phyloP scores from a whole-genome alignment of 2,113 vertebrate species.

The Actenoides lindsayi region DNA sequence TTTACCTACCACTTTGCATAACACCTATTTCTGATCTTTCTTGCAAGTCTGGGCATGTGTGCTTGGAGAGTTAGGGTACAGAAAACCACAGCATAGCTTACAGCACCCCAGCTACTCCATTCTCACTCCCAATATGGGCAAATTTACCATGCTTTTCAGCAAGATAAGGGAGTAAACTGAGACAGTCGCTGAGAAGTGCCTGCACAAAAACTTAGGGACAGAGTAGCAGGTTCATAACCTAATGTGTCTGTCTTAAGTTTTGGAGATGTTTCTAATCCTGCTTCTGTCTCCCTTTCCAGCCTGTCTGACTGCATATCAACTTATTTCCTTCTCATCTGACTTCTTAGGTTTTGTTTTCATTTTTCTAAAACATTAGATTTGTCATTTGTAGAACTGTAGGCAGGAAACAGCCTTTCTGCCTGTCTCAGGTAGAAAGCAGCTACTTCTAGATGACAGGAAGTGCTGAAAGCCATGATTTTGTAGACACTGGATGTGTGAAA shows the following conservation, averaged over 20 bases:
- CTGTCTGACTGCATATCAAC: background rate
- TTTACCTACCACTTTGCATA: slow-evolving; percentile 6
- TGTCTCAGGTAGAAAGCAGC: background rate
- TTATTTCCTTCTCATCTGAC: background rate
- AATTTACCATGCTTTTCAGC: background rate
- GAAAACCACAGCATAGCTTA: background rate
- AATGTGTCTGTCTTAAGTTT: background rate
- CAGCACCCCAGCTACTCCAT: background rate
- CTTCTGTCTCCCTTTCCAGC: background rate
- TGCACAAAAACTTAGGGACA: background rate
- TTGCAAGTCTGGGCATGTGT: background rate
- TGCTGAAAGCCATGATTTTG: background rate
- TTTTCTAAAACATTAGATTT: background rate
- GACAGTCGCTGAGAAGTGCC: background rate
- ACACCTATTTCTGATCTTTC: background rate
- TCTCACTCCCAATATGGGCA: background rate
- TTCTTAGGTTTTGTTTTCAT: background rate
- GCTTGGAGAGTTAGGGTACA: background rate
- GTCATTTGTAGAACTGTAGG: background rate
- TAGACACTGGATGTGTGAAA: background rate
- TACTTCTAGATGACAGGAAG: background rate
- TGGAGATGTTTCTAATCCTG: background rate
- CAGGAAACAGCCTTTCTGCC: background rate
- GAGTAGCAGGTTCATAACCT: background rate
- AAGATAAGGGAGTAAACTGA: background rate